Evolutionary conservation across 2,888 invertebrate genomes (phyloP), one percentile per base, ranked within the genome.

Genomic region (Epistrophella euchroma): DNA sequence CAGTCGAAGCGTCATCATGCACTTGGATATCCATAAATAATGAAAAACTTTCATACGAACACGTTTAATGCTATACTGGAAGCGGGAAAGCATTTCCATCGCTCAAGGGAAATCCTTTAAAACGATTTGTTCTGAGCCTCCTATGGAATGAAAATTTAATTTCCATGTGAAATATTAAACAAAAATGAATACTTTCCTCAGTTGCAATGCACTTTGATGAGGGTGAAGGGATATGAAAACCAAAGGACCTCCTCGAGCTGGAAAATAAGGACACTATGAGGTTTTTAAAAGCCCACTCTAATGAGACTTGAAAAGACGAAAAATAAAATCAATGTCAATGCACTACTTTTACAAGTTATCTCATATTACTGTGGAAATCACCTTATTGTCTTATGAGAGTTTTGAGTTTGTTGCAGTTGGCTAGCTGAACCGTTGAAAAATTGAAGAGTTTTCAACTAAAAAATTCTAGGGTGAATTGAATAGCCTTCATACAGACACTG

Each of bases 31-130:
- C 83, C 79, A 83, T 83, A 79, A 79, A 79, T 83, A 83, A 83
- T 83, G 83, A 79, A 79, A 83, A 83, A 83, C 83, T 83, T 83
- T 79, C 64, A 74, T 74, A 60, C 78, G 71, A 83, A 79, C 83
- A 74, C 68, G 62, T 45, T 64, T 45, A 45, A 64, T 32, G 9
- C 32, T 64, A 64, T 56, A 71, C 74, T 73, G 82, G 50, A 68
- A 68, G 52, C 43, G 52, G 40, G 50, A 68, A 17, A 68, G 66
- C 68, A 82, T 58, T 76, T 58, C 72, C 77, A 72, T 72, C 22
- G 50, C 80, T 60, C 82, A 13, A 52, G 82, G 82, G 82, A 82
- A 82, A 82, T 82, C 77, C 82, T 73, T 82, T 77, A 82, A 72
- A 82, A 82, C 52, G 66, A 55, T 82, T 77, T 68, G 64, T 77